Conservation (phyloP, 92 coral and sea anemone genomes). For the Actinostola sp. region DNA sequence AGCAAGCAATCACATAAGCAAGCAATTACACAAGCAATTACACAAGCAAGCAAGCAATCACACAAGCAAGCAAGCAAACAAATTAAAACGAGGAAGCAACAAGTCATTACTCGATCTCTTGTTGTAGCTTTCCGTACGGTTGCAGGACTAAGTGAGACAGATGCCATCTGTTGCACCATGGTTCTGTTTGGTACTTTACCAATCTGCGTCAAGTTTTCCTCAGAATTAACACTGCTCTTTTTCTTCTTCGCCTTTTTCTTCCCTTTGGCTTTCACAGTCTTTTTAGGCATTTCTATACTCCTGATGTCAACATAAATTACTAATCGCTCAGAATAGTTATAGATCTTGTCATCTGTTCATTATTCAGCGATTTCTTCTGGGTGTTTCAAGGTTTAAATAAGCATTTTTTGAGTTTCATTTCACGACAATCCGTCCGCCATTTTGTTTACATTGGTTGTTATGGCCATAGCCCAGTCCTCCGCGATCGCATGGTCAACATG, state of each 20-base stretch:
- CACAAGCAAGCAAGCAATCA: no score
- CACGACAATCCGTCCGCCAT: slow-evolving; percentile 12
- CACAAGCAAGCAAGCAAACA: no score
- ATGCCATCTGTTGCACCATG: slow-evolving; percentile 96
- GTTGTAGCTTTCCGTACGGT: slow-evolving; percentile 43
- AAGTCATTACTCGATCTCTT: slow-evolving; percentile 80
- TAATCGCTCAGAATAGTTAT: neutral
- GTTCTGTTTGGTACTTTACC: slow-evolving; percentile 78
- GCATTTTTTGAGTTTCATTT: neutral
- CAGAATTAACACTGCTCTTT: slow-evolving; percentile 67
- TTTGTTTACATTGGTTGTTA: slow-evolving; percentile 35
- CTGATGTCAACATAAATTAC: neutral
- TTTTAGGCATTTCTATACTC: slow-evolving; percentile 70
- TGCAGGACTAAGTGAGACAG: slow-evolving; percentile 80
- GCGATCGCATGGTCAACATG: neutral
- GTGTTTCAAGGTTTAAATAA: neutral
- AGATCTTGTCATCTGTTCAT: neutral
- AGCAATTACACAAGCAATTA: no score
- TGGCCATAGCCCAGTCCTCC: slow-evolving; percentile 3
- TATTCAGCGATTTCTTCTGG: neutral
- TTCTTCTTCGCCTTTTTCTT: slow-evolving; percentile 71
- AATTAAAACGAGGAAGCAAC: no score
- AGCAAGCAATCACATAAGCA: no score
- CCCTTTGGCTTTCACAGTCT: slow-evolving; percentile 61
- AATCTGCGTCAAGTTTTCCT: slow-evolving; percentile 46